Evolutionary conservation across 2,113 vertebrate genomes (phyloP), one percentile per base, ranked within the genome.

Genomic region (Crotalus helleri): DNA sequence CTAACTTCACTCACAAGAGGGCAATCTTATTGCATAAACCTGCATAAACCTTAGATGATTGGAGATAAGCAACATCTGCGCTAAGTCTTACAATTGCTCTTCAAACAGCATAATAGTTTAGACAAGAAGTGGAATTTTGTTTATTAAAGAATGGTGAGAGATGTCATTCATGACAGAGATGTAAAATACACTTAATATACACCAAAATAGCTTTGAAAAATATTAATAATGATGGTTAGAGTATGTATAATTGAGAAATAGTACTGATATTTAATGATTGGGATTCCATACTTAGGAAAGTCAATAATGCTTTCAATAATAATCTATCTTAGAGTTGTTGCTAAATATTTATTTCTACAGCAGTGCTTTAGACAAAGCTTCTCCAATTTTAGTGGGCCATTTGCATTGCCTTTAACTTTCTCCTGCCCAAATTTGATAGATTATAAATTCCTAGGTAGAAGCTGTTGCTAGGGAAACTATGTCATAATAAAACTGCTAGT

Each of bases 1-100:
- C 95, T 87, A 64, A 11, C 24, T 93, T 29, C 85, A 58, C 33
- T 87, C 97, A 96, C 96, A 93, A 94, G 97, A 95, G 96, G 96
- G 96, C 91, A 93, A 58, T 92, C 91, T 92, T 33, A 93, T 26
- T 13, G 0, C 88, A 44, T 3, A 21, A 51, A 88, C 6, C 9
- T 55, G 0, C 88, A 44, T 3, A 12, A 51, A 88, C 7, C 10
- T 55, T 1, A 29, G 24, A 57, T 44, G 5, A 21, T 1, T 21
- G 0, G 1, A 19, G 49, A 91, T 19, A 1, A 91, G 49, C 3
- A 24, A 0, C 21, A 19, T 11, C 2, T 8, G 49, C 55, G 24
- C 87, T 61, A 19, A 33, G 23, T 51, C 51, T 46, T 59, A 6
- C 24, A 87, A 51, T 24, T 90, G 69, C 17, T 51, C 10, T 26